These are phyloP conservation scores for Maniola jurtina DNA, from an alignment of 1,140 invertebrate species.

Conservation along the genomic window DNA sequence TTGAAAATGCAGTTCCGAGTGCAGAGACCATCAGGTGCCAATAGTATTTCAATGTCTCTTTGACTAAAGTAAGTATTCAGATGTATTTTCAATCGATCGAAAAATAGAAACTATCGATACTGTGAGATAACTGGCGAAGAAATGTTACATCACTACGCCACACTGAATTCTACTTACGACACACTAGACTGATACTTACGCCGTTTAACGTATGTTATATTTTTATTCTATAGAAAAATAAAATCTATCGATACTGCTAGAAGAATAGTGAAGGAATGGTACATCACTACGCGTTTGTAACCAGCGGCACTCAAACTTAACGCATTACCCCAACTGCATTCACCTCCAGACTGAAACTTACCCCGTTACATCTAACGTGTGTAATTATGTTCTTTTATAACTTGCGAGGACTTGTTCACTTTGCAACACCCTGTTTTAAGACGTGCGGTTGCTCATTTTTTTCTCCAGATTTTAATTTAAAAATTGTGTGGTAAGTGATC, in stretches of 20 bases:
- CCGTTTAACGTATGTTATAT: no score
- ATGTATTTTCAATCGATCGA: no score
- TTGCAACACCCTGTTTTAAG: constrained; percentile 9
- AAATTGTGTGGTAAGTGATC: no score
- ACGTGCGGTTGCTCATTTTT: neutral
- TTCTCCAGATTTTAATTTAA: neutral
- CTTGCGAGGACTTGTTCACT: constrained; percentile 10
- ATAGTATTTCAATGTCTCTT: no score
- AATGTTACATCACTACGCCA: no score
- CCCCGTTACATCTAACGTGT: constrained; percentile 44
- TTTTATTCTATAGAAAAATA: neutral
- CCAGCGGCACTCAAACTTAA: constrained; percentile 54
- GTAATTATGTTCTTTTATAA: constrained; percentile 39
- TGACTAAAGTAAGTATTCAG: no score
- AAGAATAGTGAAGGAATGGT: neutral
- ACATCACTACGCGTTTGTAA: constrained; percentile 43
- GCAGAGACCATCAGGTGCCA: no score
- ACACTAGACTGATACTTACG: no score
- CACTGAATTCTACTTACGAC: no score
- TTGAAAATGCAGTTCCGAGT: no score
- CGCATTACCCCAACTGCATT: constrained; percentile 58
- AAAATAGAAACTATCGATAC: no score
- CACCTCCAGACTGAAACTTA: constrained; percentile 50
- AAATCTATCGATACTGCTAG: neutral
- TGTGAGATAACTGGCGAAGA: no score